phyloP scores from a whole-genome alignment of 2,888 invertebrate genomes.

The Seladonia tumulorum region DNA sequence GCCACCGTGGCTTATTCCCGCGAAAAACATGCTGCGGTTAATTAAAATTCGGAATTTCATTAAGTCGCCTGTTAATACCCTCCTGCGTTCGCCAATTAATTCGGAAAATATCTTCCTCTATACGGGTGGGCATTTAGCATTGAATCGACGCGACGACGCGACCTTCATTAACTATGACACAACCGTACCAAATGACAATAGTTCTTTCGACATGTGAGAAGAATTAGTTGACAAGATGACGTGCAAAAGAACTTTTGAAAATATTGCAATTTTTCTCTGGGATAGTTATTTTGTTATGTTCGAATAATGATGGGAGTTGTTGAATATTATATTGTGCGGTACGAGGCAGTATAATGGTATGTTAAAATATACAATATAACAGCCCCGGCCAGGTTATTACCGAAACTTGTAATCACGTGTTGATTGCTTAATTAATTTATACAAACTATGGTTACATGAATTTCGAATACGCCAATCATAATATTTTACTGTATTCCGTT shows the following conservation, averaged over 20 bases:
- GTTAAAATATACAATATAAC: not conserved
- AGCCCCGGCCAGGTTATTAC: not conserved
- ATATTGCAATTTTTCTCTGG: not conserved
- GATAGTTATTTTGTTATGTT: not conserved
- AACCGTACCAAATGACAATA: too few relatives aligned
- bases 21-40: conserved; percentile 29
- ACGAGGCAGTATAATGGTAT: not conserved
- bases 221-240: too few relatives aligned
- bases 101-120: not conserved
- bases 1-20: conserved; percentile 1
- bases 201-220: too few relatives aligned
- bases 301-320: not conserved
- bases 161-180: too few relatives aligned
- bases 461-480: not conserved
- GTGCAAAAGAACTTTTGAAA: not conserved
- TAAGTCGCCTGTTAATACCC: not conserved
- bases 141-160: too few relatives aligned
- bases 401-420: not conserved
- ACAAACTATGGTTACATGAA: not conserved
- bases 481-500: not conserved
- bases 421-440: not conserved
- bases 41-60: conserved; percentile 16
- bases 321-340: not conserved
- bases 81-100: not conserved
- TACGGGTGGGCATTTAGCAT: too few relatives aligned